Conservation (phyloP, 2,113 vertebrate genomes). For the Felis chaus region DNA sequence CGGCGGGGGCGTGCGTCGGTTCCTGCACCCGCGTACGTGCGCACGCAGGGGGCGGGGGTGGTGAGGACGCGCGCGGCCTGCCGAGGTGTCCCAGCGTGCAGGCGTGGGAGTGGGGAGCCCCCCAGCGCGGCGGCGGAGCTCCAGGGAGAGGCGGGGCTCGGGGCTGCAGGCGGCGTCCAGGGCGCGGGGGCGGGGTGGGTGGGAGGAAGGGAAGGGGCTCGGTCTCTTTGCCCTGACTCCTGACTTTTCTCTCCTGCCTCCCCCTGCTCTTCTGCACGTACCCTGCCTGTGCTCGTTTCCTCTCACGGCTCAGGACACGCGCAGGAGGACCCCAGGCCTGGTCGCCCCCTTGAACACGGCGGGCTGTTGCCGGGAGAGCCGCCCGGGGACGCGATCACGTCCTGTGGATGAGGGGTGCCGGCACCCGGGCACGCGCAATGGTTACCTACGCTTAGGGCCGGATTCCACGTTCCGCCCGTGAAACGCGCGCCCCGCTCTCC, state of each 20-base stretch:
- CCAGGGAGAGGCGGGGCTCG: not conserved
- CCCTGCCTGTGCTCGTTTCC: not conserved
- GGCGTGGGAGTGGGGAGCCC: not conserved
- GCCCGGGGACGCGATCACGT: not conserved
- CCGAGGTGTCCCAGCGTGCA: not conserved
- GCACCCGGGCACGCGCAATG: rapidly evolving
- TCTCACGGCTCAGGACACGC: not conserved
- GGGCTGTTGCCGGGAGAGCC: not conserved
- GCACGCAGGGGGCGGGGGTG: not conserved
- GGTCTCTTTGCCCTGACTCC: not conserved
- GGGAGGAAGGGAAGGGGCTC: not conserved
- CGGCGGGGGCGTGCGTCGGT: not conserved
- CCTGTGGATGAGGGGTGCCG: not conserved
- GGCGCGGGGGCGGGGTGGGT: not conserved
- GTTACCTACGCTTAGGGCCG: no score
- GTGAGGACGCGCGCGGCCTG: no score
- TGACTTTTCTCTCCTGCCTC: not conserved
- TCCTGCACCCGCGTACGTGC: rapidly evolving
- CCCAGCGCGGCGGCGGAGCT: not conserved
- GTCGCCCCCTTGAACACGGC: not conserved
- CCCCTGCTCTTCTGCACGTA: not conserved
- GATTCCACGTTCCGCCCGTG: not conserved
- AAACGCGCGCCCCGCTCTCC: not conserved
- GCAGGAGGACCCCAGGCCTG: not conserved
- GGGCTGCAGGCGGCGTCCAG: not conserved